phyloP scores from a whole-genome alignment of 2,888 invertebrate genomes.

The Strigamia crassipes region DNA sequence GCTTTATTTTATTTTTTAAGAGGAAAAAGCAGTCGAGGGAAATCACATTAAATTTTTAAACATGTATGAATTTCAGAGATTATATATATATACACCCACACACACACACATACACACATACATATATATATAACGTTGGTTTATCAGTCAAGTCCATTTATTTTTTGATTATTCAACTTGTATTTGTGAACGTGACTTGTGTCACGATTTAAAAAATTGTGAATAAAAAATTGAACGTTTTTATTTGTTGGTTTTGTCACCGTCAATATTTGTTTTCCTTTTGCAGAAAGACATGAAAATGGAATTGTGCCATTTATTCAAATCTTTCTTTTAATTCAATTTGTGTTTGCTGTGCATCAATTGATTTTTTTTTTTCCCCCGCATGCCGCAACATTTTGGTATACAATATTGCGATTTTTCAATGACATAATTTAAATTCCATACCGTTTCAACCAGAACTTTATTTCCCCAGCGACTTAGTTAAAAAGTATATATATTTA shows the following conservation, averaged over 20 bases:
- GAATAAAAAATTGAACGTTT: neutral
- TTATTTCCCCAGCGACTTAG: neutral
- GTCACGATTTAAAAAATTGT: neutral
- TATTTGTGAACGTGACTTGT: slow-evolving; percentile 13
- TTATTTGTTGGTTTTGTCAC: neutral
- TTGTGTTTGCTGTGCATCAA: neutral
- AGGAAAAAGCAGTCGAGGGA: neutral
- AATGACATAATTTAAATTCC: neutral
- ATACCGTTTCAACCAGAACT: neutral
- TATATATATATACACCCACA: neutral
- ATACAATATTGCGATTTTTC: neutral
- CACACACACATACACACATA: no score
- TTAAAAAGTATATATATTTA: neutral
- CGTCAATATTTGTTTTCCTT: slow-evolving; percentile 19
- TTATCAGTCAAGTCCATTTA: slow-evolving; percentile 24
- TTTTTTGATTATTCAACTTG: neutral
- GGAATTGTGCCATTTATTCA: neutral
- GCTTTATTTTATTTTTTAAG: neutral
- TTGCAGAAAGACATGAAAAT: neutral
- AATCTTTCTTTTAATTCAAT: neutral
- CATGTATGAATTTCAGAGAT: slow-evolving; percentile 19
- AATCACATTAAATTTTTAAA: slow-evolving; percentile 31
- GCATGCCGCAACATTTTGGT: neutral
- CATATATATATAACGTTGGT: neutral
- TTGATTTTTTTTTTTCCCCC: neutral